Conservation (phyloP, 2,797 vertebrate genomes). For the Neoniphon sammara region DNA sequence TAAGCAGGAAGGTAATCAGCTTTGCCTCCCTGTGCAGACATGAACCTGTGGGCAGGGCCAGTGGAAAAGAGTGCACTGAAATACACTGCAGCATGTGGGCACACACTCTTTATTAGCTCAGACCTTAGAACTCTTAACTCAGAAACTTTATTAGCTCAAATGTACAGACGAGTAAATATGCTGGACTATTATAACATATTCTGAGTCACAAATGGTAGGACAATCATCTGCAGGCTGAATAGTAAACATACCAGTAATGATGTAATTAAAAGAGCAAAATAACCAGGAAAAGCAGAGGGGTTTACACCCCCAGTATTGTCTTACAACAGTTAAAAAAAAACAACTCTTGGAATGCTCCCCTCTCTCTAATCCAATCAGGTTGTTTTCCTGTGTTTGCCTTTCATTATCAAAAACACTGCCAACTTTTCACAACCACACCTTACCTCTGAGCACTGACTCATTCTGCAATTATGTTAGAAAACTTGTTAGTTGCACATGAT, state of each 20-base stretch:
- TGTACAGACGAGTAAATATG: slow-evolving; percentile 14
- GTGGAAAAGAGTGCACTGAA: slow-evolving; percentile 14
- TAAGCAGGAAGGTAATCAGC: slow-evolving; percentile 82
- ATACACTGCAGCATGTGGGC: slow-evolving; percentile 30
- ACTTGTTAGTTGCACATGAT: slow-evolving; percentile 33
- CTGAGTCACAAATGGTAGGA: slow-evolving; percentile 12
- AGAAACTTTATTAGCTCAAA: not conserved
- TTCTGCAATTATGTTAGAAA: slow-evolving; percentile 40
- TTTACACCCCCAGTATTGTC: slow-evolving; percentile 1
- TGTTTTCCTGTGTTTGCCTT: slow-evolving; percentile 60
- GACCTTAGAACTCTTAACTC: not conserved
- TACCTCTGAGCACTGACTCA: slow-evolving; percentile 61
- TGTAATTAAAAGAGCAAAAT: slow-evolving; percentile 22
- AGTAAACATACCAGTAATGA: slow-evolving; percentile 21
- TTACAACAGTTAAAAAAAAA: slow-evolving; percentile 2
- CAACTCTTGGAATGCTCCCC: not conserved
- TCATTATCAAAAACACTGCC: slow-evolving; percentile 36
- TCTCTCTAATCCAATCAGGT: slow-evolving; percentile 68
- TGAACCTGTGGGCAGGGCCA: slow-evolving; percentile 71
- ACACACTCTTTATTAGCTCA: not conserved
- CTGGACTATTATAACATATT: slow-evolving; percentile 14
- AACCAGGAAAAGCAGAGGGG: not conserved
- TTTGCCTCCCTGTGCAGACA: slow-evolving; percentile 74
- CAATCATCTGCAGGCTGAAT: not conserved
- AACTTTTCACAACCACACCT: slow-evolving; percentile 68